Percentiles rank a stretch among this genome's conserved stretches.
Conservation (phyloP, 2,888 invertebrate genomes). For the Nephrotoma flavescens region DNA sequence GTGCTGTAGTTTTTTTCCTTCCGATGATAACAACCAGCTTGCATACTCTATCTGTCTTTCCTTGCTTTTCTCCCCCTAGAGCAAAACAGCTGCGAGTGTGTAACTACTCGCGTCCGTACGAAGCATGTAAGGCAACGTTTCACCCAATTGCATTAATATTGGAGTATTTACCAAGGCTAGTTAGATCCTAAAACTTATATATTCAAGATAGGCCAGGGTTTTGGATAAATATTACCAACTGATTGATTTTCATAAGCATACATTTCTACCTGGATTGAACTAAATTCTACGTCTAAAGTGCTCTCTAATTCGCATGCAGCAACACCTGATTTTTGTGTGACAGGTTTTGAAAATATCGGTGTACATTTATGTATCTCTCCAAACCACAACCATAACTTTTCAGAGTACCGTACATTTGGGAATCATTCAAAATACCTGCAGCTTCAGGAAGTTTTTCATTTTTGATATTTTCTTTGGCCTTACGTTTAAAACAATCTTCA, state of each 20-base stretch:
- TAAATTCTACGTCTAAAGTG: no score
- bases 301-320: no score
- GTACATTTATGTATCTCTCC: neutral
- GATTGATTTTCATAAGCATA: no score
- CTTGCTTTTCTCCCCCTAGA: no score
- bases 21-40: no score
- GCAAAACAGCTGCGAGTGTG: no score
- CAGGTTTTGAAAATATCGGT: neutral
- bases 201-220: no score
- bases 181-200: no score
- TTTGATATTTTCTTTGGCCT: neutral
- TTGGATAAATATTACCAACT: no score
- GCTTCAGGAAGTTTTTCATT: neutral
- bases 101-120: slow-evolving; percentile 12
- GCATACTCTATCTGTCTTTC: no score
- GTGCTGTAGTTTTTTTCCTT: no score
- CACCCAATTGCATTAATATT: neutral
- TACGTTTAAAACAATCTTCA: neutral
- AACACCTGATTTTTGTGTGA: no score
- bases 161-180: slow-evolving; percentile 8
- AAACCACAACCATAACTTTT: neutral
- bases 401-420: neutral
- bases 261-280: neutral
- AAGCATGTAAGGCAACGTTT: slow-evolving; percentile 15
- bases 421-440: neutral